Evolutionary conservation across 2,797 vertebrate genomes (phyloP).

Genomic region (Acanthurus tractus): DNA sequence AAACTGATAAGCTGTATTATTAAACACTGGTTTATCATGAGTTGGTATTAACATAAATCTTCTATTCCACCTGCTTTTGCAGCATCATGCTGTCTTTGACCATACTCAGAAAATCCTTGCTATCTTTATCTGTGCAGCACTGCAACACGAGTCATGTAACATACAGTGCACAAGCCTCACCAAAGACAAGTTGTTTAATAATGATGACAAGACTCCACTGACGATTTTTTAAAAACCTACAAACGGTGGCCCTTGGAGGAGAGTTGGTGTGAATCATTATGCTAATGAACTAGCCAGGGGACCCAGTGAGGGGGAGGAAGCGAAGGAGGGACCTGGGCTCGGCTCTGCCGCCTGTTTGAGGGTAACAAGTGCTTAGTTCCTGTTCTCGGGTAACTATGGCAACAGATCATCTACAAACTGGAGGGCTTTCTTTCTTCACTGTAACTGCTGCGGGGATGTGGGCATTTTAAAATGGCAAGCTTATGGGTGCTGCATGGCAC

Average conservation of each 20-base stretch:
- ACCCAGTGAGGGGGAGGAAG: conserved; percentile 78
- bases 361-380: conserved; percentile 71
- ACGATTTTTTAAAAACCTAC: conserved; percentile 73
- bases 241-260: conserved; percentile 80
- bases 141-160: conserved; percentile 42
- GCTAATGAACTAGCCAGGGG: conserved; percentile 83
- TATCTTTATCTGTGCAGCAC: conserved; percentile 39
- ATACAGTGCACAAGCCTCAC: conserved; percentile 25
- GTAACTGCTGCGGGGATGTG: conserved; percentile 73
- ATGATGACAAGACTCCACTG: conserved; percentile 61
- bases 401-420: conserved; percentile 84
- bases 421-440: conserved; percentile 80
- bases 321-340: conserved; percentile 68
- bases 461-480: conserved; percentile 72
- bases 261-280: conserved; percentile 83
- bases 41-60: conserved; percentile 64
- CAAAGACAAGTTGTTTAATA: conserved; percentile 67
- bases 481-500: conserved; percentile 57
- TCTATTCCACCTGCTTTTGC: conserved; percentile 46
- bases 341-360: conserved; percentile 68
- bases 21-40: conserved; percentile 65
- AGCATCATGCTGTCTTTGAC: conserved; percentile 45
- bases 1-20: conserved; percentile 59
- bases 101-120: conserved; percentile 42
- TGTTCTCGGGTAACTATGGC: conserved; percentile 80